Evolutionary conservation across 2,797 vertebrate genomes (phyloP), one percentile per base, ranked within the genome.

Genomic region (Pygocentrus nattereri): DNA sequence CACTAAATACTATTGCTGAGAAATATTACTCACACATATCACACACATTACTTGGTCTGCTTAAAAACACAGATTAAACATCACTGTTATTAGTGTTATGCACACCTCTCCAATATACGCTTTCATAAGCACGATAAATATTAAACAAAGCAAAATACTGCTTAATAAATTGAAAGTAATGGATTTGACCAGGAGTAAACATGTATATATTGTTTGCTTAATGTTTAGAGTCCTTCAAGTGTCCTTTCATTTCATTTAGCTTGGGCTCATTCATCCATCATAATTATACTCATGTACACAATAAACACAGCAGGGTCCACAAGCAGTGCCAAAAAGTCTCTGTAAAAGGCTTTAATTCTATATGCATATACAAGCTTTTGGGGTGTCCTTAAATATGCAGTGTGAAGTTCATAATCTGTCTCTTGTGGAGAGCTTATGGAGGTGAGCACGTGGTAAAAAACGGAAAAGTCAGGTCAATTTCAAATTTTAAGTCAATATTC

Each of bases 371-470:
- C 38, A 8, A 38, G 38, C 38, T 38, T 38, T 38, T 38, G 38
- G 4, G 38, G 38, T 38, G 38, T 64, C 50, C 44, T 64, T 38
- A 81, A 52, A 83, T 65, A 81, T 54, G 15, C 23, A 31, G 7
- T 49, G 34, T 65, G 41, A 18, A 31, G 27, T 52, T 56, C 47
- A 74, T 11, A 83, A 58, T 58, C 67, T 27, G 41, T n/a, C 27
- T 71, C 30, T 79, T 25, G 50, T 64, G 13, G 19, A 50, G 49
- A n/a, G n/a, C n/a, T n/a, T n/a, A n/a, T n/a, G n/a, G n/a, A n/a
- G n/a, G n/a, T n/a, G n/a, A n/a, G n/a, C n/a, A n/a, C n/a, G n/a
- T n/a, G n/a, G n/a, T n/a, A n/a, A n/a, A n/a, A n/a, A n/a, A n/a
- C n/a, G n/a, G n/a, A n/a, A n/a, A n/a, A n/a, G n/a, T n/a, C n/a